A percentile compares a stretch with the other conserved stretches of the same genome.
phyloP scores from a whole-genome alignment of 2,113 vertebrate species.

The Ammodytes dubius region DNA sequence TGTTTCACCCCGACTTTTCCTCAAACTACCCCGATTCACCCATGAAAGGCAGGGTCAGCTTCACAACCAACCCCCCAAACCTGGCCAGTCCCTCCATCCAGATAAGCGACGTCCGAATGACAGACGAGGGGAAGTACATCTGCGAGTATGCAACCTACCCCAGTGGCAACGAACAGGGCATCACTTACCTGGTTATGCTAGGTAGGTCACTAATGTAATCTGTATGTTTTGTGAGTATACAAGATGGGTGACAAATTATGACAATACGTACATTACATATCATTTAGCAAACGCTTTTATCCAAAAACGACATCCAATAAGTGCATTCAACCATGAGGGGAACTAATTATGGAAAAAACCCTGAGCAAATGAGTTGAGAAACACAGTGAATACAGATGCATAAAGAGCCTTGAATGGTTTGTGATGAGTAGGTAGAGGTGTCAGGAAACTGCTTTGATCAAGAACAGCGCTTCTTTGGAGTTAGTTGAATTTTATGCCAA shows the following conservation, averaged over 20 bases:
- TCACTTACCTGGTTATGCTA: slow-evolving; percentile 84
- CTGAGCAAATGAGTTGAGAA: not conserved
- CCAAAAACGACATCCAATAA: no score
- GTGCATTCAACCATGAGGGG: no score
- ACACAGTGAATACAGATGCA: not conserved
- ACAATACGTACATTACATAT: not conserved
- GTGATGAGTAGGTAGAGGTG: not conserved
- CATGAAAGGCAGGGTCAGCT: slow-evolving; percentile 76
- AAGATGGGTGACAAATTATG: not conserved
- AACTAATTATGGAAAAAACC: no score
- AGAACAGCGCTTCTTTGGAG: no score
- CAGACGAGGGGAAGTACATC: slow-evolving; percentile 88
- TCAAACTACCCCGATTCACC: slow-evolving; percentile 82
- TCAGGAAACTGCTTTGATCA: no score
- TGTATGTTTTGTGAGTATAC: not conserved
- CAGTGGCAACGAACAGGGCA: slow-evolving; percentile 86
- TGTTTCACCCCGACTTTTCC: slow-evolving; percentile 83
- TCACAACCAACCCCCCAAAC: slow-evolving; percentile 47
- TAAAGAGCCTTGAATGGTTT: not conserved
- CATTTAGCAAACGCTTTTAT: no score
- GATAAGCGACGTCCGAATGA: slow-evolving; percentile 80
- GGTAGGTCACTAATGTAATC: slow-evolving; percentile 78
- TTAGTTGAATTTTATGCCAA: no score
- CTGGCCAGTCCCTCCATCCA: slow-evolving; percentile 85
- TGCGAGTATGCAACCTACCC: slow-evolving; percentile 92